phyloP scores from a whole-genome alignment of 2,113 vertebrate genomes.

The Phoenicopterus ruber region DNA sequence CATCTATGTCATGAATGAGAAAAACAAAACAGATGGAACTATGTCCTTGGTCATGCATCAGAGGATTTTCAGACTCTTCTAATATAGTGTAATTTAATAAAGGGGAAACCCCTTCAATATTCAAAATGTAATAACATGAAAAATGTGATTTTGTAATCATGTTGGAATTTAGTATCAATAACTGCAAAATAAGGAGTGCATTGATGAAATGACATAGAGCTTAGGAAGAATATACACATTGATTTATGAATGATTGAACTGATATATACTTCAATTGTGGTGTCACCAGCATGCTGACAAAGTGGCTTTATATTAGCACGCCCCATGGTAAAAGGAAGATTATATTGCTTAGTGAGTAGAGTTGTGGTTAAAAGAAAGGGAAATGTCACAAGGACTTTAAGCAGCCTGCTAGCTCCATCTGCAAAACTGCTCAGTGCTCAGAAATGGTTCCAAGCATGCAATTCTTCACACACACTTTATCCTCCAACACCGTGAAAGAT shows the following conservation, averaged over 20 bases:
- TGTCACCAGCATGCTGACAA: slow-evolving; percentile 28
- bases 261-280: slow-evolving; percentile 21
- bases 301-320: slow-evolving; percentile 29
- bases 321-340: not conserved
- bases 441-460: not conserved
- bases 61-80: slow-evolving; percentile 63
- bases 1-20: slow-evolving; percentile 64
- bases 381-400: not conserved
- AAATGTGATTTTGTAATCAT: slow-evolving; percentile 61
- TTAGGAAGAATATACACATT: slow-evolving; percentile 21
- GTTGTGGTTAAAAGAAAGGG: slow-evolving; percentile 15
- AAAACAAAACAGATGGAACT: slow-evolving; percentile 72
- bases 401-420: not conserved
- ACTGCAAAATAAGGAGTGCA: slow-evolving; percentile 41
- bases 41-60: slow-evolving; percentile 69
- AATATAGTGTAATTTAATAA: slow-evolving; percentile 70
- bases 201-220: slow-evolving; percentile 38
- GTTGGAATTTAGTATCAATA: slow-evolving; percentile 70
- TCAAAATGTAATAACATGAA: slow-evolving; percentile 70
- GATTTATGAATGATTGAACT: slow-evolving; percentile 34
- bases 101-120: slow-evolving; percentile 23
- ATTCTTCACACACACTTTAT: slow-evolving; percentile 19
- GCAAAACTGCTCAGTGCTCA: slow-evolving; percentile 11
- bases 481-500: not conserved
- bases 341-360: not conserved